Conservation (phyloP, 1,140 invertebrate species). For the Hylaeus anthracinus region DNA sequence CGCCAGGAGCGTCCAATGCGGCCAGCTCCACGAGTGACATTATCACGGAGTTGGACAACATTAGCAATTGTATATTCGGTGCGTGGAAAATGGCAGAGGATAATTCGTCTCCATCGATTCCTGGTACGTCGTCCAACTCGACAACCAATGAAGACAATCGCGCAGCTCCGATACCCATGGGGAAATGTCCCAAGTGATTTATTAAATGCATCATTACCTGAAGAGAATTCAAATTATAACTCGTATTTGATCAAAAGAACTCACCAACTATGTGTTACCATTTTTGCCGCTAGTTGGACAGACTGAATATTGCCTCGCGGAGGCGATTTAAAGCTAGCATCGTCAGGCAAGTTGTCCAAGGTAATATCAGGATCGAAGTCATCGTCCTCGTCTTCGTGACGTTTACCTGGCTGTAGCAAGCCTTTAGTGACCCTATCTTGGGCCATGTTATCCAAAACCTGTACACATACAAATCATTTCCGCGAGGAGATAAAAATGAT, state of each 20-base stretch:
- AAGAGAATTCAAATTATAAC: conserved; percentile 26
- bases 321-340: conserved; percentile 79
- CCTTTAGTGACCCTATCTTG: conserved; percentile 74
- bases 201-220: conserved; percentile 89
- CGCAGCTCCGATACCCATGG: conserved; percentile 92
- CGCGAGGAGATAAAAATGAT: conserved; percentile 53
- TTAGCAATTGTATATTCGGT: conserved; percentile 95
- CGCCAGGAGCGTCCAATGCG: conserved; percentile 90
- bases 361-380: conserved; percentile 88
- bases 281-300: conserved; percentile 86
- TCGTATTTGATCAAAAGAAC: not conserved
- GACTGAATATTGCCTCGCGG: conserved; percentile 77
- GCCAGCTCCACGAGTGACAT: conserved; percentile 96
- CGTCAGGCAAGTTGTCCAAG: conserved; percentile 84
- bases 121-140: conserved; percentile 95
- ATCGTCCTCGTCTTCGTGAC: conserved; percentile 77
- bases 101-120: conserved; percentile 87
- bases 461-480: conserved; percentile 1
- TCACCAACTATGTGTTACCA: conserved; percentile 72
- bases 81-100: conserved; percentile 90
- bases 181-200: conserved; percentile 94
- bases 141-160: conserved; percentile 92
- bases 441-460: conserved; percentile 78
- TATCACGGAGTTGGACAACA: conserved; percentile 91
- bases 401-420: conserved; percentile 62